A percentile compares a stretch with the other conserved stretches of the same genome.
Evolutionary conservation across 1,140 invertebrate genomes (phyloP).

Genomic region (Phthorimaea operculella): DNA sequence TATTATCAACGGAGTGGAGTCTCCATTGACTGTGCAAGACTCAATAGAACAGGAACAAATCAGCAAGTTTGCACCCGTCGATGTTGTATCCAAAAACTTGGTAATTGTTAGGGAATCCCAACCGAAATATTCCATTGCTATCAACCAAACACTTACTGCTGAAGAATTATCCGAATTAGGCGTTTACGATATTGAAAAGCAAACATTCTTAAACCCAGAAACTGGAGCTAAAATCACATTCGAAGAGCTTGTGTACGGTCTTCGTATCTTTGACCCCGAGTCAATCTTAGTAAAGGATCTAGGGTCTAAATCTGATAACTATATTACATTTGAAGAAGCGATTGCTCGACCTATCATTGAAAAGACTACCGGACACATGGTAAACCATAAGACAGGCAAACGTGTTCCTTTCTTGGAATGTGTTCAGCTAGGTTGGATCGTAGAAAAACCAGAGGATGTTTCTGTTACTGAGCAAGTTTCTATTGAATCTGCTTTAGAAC

Average conservation of each 20-base stretch:
- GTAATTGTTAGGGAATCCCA: slow-evolving; percentile 49
- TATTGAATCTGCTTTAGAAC: slow-evolving; percentile 74
- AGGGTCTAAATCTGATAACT: slow-evolving; percentile 72
- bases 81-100: slow-evolving; percentile 65
- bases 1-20: slow-evolving; percentile 68
- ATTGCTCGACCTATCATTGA: slow-evolving; percentile 80
- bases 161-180: slow-evolving; percentile 76
- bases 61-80: slow-evolving; percentile 74
- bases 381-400: slow-evolving; percentile 84
- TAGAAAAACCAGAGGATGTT: slow-evolving; percentile 70
- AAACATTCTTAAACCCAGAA: slow-evolving; percentile 82
- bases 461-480: slow-evolving; percentile 61
- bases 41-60: slow-evolving; percentile 74
- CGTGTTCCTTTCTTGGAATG: slow-evolving; percentile 87
- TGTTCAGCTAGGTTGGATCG: slow-evolving; percentile 77
- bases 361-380: slow-evolving; percentile 80
- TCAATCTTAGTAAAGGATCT: slow-evolving; percentile 83
- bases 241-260: slow-evolving; percentile 79
- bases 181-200: slow-evolving; percentile 78
- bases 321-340: slow-evolving; percentile 79
- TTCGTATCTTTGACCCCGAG: slow-evolving; percentile 79
- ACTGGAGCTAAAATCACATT: slow-evolving; percentile 81
- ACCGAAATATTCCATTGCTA: slow-evolving; percentile 51
- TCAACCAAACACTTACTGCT: slow-evolving; percentile 70
- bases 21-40: slow-evolving; percentile 71